Conservation (phyloP, 2,888 invertebrate species). For the Agrochola circellaris region DNA sequence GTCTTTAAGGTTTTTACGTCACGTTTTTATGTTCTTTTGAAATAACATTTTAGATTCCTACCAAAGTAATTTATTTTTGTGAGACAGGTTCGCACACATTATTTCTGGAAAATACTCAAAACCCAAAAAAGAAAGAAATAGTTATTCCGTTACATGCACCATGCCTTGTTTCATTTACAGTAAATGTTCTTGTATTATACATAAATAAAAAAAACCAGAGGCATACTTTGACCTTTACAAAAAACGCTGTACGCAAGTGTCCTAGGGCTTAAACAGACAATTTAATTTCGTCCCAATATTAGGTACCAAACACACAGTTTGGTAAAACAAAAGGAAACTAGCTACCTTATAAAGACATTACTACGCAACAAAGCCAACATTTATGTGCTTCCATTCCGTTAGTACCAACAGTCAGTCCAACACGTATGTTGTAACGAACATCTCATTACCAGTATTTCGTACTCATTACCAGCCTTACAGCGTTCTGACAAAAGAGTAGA, state of each 20-base stretch:
- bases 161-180: neutral
- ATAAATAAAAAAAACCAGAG: neutral
- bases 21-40: constrained; percentile 22
- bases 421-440: constrained; percentile 83
- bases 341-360: constrained; percentile 49
- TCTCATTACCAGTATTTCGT: constrained; percentile 86
- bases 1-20: constrained; percentile 18
- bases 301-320: constrained; percentile 2
- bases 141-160: neutral
- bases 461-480: constrained; percentile 77
- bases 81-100: neutral
- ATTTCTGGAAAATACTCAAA: neutral
- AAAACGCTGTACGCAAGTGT: neutral
- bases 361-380: constrained; percentile 57
- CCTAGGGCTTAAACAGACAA: neutral
- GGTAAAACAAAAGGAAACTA: constrained; percentile 48
- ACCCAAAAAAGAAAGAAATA: neutral
- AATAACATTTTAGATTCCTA: constrained; percentile 1
- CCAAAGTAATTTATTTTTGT: neutral
- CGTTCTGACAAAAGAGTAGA: constrained; percentile 47
- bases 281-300: neutral
- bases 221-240: neutral
- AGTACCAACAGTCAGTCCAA: constrained; percentile 76
- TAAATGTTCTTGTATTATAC: neutral
- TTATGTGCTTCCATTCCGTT: constrained; percentile 64